Evolutionary conservation across 2,888 invertebrate genomes (phyloP).

Genomic region (Choristoneura rosaceana): DNA sequence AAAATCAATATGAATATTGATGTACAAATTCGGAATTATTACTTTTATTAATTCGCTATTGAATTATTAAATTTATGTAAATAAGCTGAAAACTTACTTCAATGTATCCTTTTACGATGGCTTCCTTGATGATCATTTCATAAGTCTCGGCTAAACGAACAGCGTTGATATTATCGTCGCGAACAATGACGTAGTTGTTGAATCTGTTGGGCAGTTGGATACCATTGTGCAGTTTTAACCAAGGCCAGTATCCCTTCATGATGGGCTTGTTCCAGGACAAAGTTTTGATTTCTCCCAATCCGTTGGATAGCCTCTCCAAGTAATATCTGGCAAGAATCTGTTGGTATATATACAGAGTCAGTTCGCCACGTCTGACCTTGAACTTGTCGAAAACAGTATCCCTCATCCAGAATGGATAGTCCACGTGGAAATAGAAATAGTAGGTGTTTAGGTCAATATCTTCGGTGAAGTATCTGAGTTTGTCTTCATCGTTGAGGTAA

Average conservation of each 20-base stretch:
- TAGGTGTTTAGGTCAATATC: constrained; percentile 87
- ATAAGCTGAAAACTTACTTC: constrained; percentile 60
- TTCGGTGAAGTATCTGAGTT: constrained; percentile 87
- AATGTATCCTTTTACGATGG: constrained; percentile 83
- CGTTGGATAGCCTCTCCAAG: constrained; percentile 82
- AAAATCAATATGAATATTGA: constrained; percentile 17
- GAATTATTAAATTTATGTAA: not conserved
- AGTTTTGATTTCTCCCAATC: constrained; percentile 74
- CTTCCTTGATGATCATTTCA: constrained; percentile 85
- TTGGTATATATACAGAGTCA: constrained; percentile 87
- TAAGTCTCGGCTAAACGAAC: constrained; percentile 67
- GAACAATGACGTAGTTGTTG: constrained; percentile 70
- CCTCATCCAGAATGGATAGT: constrained; percentile 88
- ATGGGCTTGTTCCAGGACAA: constrained; percentile 77
- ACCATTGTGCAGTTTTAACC: constrained; percentile 83
- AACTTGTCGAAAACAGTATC: constrained; percentile 70
- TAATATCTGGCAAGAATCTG: constrained; percentile 88
- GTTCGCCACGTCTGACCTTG: constrained; percentile 78
- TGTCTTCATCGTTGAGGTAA: constrained; percentile 82
- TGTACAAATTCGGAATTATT: not conserved
- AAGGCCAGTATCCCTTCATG: constrained; percentile 84
- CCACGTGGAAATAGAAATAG: constrained; percentile 86
- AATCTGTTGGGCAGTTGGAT: constrained; percentile 82
- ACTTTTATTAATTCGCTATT: too few species aligned
- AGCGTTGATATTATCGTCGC: constrained; percentile 61